phyloP scores from a whole-genome alignment of 1,140 invertebrate species.

The Panagrolaimus sp. region DNA sequence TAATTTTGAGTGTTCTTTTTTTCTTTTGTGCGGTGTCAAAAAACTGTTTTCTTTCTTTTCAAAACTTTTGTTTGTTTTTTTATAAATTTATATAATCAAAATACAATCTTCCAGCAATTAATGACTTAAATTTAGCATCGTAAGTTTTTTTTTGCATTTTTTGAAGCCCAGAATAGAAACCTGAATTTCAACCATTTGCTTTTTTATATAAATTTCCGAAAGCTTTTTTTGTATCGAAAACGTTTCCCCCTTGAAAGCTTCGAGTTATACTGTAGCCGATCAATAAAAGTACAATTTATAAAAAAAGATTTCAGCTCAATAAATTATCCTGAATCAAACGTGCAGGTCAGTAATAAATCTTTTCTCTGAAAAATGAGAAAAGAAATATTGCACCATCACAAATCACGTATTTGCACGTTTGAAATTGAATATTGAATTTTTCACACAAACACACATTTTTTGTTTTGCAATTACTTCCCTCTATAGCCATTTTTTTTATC shows the following conservation, averaged over 20 bases:
- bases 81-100: neutral
- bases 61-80: too few species aligned
- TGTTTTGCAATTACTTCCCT: too few species aligned
- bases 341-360: constrained; percentile 4
- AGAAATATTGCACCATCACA: too few species aligned
- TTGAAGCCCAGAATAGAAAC: neutral
- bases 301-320: neutral
- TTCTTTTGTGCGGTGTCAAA: neutral
- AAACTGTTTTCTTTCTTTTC: neutral
- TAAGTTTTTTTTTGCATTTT: constrained; percentile 2
- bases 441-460: too few species aligned
- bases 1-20: neutral
- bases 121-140: neutral
- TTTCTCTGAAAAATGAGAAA: too few species aligned
- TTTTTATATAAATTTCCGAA: neutral
- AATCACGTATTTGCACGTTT: too few species aligned
- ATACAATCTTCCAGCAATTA: neutral
- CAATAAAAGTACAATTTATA: neutral
- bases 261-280: too few species aligned
- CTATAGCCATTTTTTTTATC: too few species aligned
- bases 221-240: neutral
- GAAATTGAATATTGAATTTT: too few species aligned
- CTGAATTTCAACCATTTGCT: neutral
- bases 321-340: neutral
- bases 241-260: neutral